Base-by-base conservation (phyloP, 1,140 invertebrate genomes). In the Neotoxoptera formosana region DNA sequence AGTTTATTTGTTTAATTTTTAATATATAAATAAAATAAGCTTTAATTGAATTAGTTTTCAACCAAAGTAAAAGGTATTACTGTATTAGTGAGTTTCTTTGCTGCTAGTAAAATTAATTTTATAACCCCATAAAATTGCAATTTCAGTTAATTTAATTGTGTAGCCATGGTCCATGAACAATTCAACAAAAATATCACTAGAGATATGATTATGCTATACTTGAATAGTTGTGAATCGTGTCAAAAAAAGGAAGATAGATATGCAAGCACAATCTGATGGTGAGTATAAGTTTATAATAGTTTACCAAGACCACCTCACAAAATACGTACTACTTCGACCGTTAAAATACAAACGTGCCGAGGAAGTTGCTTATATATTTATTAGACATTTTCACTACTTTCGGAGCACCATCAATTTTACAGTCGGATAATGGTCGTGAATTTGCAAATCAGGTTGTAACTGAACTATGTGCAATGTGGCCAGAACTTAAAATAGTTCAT, bases 361-460 rank as follows among this genome's bases (percentile, higher is more conserved):
- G 47, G 9, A 48, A 48, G 47, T 48, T 48, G 47, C 47, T 48
- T 48, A 48, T 48, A 9, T 48, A 48, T 48, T 48, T 48, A 48
- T 48, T 48, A 48, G 47, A 48, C 9, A 48, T 41, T 41, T 41
- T 41, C 41, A 41, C 41, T 41, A 4, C 41, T 41, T 41, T 41
- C 41, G 41, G 41, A 41, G 41, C 41, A 41, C 41, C 41, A 41
- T 41, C 41, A 41, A 41, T 41, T 48, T 48, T 48, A 48, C 47
- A 48, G 47, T 48, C 9, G 47, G 47, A 48, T 48, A 48, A 48
- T 48, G 47, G 9, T 7, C 89, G 94, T 56, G 95, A 95, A 94
- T 95, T 95, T 94, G 76, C 20, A 2, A 95, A 95, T 93, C 20
- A 93, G 23, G 93, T 95, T 25, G 94, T 96, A 86, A 76, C 93